Evolutionary conservation across 2,797 vertebrate species (phyloP).

Genomic region (Luscinia megarhynchos): DNA sequence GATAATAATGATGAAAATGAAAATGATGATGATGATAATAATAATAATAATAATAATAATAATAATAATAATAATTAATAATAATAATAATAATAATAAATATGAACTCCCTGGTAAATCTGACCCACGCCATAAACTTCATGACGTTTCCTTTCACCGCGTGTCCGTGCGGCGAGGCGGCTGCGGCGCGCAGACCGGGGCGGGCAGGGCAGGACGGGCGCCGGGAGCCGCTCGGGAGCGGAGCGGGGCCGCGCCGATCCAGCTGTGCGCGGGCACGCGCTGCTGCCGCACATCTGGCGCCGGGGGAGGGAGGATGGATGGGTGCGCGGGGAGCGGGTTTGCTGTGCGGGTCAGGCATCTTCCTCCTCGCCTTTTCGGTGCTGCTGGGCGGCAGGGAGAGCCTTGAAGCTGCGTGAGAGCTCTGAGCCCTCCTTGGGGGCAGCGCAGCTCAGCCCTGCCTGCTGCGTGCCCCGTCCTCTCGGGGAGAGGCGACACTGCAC

Average conservation of each 20-base stretch:
- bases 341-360: no score
- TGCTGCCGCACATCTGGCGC: background rate
- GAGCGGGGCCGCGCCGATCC: background rate
- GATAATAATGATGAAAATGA: no score
- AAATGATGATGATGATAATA: no score
- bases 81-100: no score
- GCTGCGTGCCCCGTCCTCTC: no score
- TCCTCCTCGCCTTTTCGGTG: no score
- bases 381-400: no score
- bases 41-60: no score
- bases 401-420: no score
- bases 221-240: background rate
- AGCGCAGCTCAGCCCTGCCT: no score
- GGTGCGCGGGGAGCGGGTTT: rapidly evolving
- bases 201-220: constrained; percentile 3
- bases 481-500: background rate
- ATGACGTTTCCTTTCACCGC: background rate
- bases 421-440: no score
- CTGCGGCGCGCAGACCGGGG: background rate
- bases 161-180: background rate
- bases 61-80: no score
- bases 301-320: background rate
- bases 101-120: background rate
- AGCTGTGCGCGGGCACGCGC: background rate
- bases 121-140: background rate